Evolutionary conservation across 2,888 invertebrate genomes (phyloP).

Genomic region (Chloroclystis v-ata): DNA sequence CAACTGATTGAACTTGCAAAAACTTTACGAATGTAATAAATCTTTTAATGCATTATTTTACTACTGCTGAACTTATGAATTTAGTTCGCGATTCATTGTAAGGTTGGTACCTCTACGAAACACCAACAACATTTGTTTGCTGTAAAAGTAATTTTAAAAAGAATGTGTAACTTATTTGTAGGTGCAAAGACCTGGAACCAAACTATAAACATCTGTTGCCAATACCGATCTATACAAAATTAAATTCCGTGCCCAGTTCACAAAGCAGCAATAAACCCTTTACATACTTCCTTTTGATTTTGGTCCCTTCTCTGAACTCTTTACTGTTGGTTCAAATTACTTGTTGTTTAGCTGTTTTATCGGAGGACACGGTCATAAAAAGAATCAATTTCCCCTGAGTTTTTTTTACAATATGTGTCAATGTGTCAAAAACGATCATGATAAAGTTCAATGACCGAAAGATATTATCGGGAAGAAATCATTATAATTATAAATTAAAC

Average conservation of each 20-base stretch:
- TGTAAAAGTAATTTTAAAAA: slow-evolving; percentile 8
- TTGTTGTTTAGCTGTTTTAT: slow-evolving; percentile 19
- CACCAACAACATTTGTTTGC: background rate
- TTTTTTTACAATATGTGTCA: no score
- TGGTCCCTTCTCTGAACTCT: slow-evolving; percentile 23
- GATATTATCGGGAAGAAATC: no score
- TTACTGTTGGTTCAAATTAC: slow-evolving; percentile 21
- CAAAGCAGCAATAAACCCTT: slow-evolving; percentile 40
- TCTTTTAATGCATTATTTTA: slow-evolving; percentile 6
- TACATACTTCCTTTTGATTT: slow-evolving; percentile 36
- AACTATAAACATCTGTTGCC: slow-evolving; percentile 24
- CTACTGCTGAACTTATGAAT: slow-evolving; percentile 6
- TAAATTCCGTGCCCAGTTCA: slow-evolving; percentile 40
- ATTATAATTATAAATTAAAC: no score
- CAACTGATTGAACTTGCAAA: slow-evolving; percentile 5
- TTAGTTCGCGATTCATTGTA: background rate
- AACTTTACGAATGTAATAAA: background rate
- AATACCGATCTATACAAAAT: slow-evolving; percentile 28
- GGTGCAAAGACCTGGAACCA: slow-evolving; percentile 21
- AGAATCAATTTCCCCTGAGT: slow-evolving; percentile 20
- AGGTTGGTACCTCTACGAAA: background rate
- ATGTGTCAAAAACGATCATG: slow-evolving; percentile 4
- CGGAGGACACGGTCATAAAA: slow-evolving; percentile 22
- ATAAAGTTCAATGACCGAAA: no score
- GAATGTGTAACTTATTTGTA: slow-evolving; percentile 10